Conservation (phyloP, 2,888 invertebrate genomes). For the Odontocolon sp. region DNA sequence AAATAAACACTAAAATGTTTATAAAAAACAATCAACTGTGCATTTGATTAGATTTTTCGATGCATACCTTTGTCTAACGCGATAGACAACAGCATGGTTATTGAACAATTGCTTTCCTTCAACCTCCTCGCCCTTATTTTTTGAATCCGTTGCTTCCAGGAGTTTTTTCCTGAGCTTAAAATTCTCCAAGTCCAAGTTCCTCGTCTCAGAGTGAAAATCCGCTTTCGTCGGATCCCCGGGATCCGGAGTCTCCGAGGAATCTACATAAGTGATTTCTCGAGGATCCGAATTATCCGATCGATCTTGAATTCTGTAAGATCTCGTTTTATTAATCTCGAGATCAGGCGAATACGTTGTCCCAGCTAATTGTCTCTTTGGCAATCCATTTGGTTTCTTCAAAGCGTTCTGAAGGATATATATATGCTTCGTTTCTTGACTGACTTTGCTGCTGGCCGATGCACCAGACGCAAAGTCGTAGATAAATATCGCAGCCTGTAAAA, state of each 20-base stretch:
- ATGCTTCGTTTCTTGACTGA: slow-evolving; percentile 77
- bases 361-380: slow-evolving; percentile 60
- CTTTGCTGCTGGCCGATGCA: slow-evolving; percentile 73
- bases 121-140: slow-evolving; percentile 56
- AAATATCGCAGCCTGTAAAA: slow-evolving; percentile 75
- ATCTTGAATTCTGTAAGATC: slow-evolving; percentile 67
- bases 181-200: slow-evolving; percentile 72
- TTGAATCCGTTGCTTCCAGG: slow-evolving; percentile 62
- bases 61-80: slow-evolving; percentile 73
- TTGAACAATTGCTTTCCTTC: slow-evolving; percentile 70
- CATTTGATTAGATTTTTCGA: slow-evolving; percentile 1
- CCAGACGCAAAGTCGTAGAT: slow-evolving; percentile 78
- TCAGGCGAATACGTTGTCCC: slow-evolving; percentile 41
- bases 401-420: slow-evolving; percentile 76
- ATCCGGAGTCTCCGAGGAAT: slow-evolving; percentile 34
- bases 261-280: slow-evolving; percentile 38
- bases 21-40: not conserved
- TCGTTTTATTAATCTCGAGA: slow-evolving; percentile 48
- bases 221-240: slow-evolving; percentile 27
- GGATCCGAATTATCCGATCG: slow-evolving; percentile 66
- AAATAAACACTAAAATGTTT: not conserved
- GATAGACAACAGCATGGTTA: slow-evolving; percentile 77
- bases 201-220: slow-evolving; percentile 63
- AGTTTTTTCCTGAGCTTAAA: slow-evolving; percentile 71
- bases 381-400: slow-evolving; percentile 67